These are phyloP conservation scores for Lycocorax pyrrhopterus DNA, from an alignment of 2,113 vertebrate genomes.

Conservation along the genomic window DNA sequence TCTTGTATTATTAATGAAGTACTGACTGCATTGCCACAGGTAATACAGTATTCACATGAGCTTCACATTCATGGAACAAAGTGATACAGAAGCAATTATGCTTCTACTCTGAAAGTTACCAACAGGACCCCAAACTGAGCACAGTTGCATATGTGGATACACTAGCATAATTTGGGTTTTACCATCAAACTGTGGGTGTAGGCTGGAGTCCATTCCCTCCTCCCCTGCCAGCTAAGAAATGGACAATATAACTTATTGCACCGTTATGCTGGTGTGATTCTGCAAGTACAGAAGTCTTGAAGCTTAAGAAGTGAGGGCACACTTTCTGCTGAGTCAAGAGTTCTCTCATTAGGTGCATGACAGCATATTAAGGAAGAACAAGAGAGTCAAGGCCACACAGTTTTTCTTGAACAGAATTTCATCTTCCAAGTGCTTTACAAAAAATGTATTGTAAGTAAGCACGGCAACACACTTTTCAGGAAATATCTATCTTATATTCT, in stretches of 20 bases:
- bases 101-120: not conserved
- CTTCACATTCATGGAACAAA: not conserved
- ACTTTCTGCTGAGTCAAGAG: not conserved
- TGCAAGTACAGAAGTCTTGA: not conserved
- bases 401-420: not conserved
- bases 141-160: not conserved
- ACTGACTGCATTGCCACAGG: conserved; percentile 25
- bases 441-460: not conserved
- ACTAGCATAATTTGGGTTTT: not conserved
- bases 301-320: not conserved
- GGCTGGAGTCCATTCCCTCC: not conserved
- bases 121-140: not conserved
- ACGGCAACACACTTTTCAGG: not conserved
- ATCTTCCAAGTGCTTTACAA: not conserved
- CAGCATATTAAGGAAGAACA: not conserved
- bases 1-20: conserved; percentile 22
- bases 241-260: not conserved
- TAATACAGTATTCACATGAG: not conserved
- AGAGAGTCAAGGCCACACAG: not conserved
- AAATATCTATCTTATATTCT: not conserved
- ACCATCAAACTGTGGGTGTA: not conserved
- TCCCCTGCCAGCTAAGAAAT: not conserved
- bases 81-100: not conserved
- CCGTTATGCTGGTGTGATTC: not conserved
- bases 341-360: not conserved